Base-by-base conservation (phyloP, 2,113 vertebrate genomes). In the Crocuta crocuta region DNA sequence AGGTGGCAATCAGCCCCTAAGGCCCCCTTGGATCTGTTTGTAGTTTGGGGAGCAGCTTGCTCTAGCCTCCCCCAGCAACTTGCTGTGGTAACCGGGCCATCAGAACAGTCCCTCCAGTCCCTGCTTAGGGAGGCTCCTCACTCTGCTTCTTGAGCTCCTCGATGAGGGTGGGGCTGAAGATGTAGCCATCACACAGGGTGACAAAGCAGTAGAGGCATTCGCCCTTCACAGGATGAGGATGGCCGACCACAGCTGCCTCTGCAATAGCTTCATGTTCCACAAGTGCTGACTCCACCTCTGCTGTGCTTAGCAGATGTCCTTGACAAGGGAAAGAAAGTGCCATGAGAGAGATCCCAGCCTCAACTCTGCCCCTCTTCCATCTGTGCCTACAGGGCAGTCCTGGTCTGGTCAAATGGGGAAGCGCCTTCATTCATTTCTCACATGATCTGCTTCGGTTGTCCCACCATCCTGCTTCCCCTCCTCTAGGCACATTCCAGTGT, bases 151-250 rank as follows among this genome's bases (percentile, higher is more conserved):
- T 99, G 76, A 99, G 99, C 89, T 99, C 99, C 0, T 99, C 99
- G 0, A 92, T 98, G 97, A 99, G 98, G 17, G 89, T 97, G 16
- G 98, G 91, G 98, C 95, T 99, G 98, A 99, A 99, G 17, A 97
- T 97, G 2, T 99, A 98, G 48, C 99, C 99, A 0, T 99, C 99
- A 0, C 94, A 98, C 28, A 99, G 98, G 0, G 99, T 99, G 23
- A 99, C 99, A 5, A 99, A 99, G 98, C 99, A 99, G 98, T 99
- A 99, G 87, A 99, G 99, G 74, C 99, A 99, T 94, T 99, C 99
- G 15, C 99, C 99, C 97, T 99, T 99, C 93, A 99, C 98, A 0
- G 99, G 98, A 95, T 99, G 99, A 0, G 99, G 99, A 70, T 99
- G 98, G 68, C 99, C 99, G 55, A 99, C 99, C 95, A 99, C 99